Conservation (phyloP, 2,113 vertebrate genomes). For the Ammodramus savannarum region DNA sequence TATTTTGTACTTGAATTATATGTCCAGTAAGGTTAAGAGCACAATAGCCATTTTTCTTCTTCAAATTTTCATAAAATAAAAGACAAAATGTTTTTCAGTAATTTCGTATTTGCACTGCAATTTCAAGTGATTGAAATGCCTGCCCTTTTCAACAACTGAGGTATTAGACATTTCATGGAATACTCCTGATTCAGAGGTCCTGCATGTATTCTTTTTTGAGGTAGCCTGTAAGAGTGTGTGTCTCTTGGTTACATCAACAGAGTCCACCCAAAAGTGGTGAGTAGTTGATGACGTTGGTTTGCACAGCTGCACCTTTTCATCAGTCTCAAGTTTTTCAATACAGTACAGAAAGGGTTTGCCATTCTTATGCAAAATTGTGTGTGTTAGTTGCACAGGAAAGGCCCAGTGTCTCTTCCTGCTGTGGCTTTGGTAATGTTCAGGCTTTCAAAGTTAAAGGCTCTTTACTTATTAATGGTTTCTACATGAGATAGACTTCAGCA, state of each 20-base stretch:
- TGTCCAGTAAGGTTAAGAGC: not conserved
- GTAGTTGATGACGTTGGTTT: not conserved
- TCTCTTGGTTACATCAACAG: not conserved
- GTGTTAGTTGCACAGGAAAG: not conserved
- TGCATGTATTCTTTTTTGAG: not conserved
- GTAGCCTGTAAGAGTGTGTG: not conserved
- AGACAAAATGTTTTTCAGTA: not conserved
- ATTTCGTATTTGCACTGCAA: not conserved
- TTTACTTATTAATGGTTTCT: slow-evolving; percentile 11
- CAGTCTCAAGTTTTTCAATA: not conserved
- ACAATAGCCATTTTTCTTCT: not conserved
- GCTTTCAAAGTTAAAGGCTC: not conserved
- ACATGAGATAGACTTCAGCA: not conserved
- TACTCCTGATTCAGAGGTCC: not conserved
- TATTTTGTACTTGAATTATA: not conserved
- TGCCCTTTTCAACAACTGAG: not conserved
- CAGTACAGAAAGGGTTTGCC: not conserved
- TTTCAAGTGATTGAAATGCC: not conserved
- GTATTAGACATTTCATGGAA: not conserved
- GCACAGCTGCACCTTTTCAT: not conserved
- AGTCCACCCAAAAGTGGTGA: not conserved
- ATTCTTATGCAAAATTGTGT: not conserved
- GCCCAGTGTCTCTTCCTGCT: not conserved
- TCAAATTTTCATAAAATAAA: not conserved
- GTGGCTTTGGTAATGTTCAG: not conserved